Conservation (phyloP, 2,113 vertebrate genomes). For the Rhinolophus sinicus region DNA sequence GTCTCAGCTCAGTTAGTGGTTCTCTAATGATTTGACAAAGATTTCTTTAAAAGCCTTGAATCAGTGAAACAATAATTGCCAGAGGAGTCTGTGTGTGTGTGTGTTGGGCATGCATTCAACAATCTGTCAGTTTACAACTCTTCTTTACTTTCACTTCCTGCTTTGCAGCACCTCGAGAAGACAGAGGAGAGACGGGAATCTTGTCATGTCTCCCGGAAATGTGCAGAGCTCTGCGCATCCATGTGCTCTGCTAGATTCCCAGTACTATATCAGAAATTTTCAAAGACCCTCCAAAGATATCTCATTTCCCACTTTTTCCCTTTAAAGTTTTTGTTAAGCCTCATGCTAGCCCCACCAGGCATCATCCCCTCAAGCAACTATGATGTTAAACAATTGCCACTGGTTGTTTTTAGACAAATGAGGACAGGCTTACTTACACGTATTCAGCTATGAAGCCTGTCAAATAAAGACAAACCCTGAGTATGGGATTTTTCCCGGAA, state of each 20-base stretch:
- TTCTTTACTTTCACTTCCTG: neutral
- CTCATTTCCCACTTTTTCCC: neutral
- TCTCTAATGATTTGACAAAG: slow-evolving; percentile 16
- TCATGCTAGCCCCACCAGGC: neutral
- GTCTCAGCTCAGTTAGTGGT: neutral
- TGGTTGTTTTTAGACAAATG: neutral
- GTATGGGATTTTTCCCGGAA: neutral
- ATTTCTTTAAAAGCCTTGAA: slow-evolving; percentile 38
- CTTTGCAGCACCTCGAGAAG: neutral
- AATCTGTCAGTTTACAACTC: neutral
- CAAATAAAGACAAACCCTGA: neutral
- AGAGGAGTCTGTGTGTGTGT: neutral
- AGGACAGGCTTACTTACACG: neutral
- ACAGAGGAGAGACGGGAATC: neutral
- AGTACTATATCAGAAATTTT: neutral
- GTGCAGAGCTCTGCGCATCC: neutral
- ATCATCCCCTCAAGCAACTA: neutral
- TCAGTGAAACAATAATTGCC: neutral
- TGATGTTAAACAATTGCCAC: neutral
- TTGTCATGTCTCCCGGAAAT: neutral
- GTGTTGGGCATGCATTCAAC: neutral
- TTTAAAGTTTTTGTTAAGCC: neutral
- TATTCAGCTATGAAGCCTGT: neutral
- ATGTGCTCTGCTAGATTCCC: neutral
- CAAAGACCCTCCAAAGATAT: neutral